phyloP scores from a whole-genome alignment of 2,113 vertebrate genomes.

The Trichomycterus rosablanca region DNA sequence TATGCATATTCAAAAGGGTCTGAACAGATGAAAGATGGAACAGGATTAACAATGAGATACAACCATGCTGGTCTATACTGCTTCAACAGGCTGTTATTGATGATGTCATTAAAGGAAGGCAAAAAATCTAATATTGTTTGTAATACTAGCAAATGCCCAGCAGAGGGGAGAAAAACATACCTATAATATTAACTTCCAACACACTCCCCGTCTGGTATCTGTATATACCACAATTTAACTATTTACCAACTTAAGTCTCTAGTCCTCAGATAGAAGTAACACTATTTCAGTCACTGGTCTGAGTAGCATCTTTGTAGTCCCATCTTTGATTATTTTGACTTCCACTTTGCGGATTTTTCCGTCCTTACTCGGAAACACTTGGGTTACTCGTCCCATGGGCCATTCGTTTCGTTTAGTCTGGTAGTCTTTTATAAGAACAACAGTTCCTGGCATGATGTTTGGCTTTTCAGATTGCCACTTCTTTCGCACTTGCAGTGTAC shows the following conservation, averaged over 20 bases:
- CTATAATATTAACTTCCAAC: neutral
- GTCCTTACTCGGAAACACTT: constrained; percentile 15
- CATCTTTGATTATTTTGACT: neutral
- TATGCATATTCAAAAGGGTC: neutral
- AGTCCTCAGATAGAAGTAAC: neutral
- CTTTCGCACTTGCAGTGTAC: neutral
- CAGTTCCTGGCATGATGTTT: neutral
- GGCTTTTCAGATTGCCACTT: neutral
- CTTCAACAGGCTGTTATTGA: neutral
- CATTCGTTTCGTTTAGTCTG: neutral
- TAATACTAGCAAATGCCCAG: neutral
- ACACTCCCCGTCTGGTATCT: neutral
- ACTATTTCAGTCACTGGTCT: neutral
- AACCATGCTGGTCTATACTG: neutral
- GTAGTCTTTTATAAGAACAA: neutral
- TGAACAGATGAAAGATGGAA: neutral
- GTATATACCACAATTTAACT: neutral
- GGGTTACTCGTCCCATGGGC: constrained; percentile 8
- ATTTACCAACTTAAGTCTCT: neutral
- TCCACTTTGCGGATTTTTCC: constrained; percentile 17
- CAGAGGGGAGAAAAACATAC: neutral
- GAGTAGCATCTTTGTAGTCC: neutral
- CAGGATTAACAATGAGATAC: neutral
- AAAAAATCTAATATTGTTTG: neutral
- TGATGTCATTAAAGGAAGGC: neutral